A percentile compares a stretch with the other conserved stretches of the same genome.
phyloP scores from a whole-genome alignment of 2,113 vertebrate genomes.

The Ibidorhyncha struthersii region DNA sequence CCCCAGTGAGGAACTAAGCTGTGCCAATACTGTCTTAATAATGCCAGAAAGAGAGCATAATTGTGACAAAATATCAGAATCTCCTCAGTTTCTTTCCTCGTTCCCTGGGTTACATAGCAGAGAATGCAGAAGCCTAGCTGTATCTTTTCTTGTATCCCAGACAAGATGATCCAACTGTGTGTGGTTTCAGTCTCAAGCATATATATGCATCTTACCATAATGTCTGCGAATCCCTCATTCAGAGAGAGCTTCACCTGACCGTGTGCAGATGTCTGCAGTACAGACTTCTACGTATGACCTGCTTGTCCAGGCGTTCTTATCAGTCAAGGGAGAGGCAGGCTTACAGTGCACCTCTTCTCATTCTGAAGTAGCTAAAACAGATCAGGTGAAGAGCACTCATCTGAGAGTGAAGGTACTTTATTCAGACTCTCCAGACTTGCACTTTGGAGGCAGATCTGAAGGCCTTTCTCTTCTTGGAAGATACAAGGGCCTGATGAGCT shows the following conservation, averaged over 20 bases:
- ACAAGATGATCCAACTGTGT: background rate
- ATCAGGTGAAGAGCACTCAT: background rate
- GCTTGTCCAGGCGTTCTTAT: background rate
- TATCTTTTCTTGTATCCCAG: background rate
- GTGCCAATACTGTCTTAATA: background rate
- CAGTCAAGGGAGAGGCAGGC: background rate
- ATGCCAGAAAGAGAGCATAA: background rate
- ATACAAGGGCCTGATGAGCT: background rate
- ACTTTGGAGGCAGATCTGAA: background rate
- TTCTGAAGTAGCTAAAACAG: background rate
- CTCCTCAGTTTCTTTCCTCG: background rate
- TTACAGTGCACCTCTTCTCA: background rate
- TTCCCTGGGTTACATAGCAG: background rate
- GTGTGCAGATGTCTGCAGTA: background rate
- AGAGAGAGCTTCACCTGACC: background rate
- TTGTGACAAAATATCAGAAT: background rate
- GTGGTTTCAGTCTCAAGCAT: background rate
- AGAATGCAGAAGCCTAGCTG: background rate
- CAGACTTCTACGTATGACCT: background rate
- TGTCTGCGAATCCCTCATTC: background rate
- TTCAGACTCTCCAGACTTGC: background rate
- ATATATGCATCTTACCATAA: background rate
- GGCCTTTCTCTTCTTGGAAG: background rate
- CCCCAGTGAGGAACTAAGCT: background rate
- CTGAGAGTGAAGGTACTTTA: background rate